Conservation (phyloP, 2,113 vertebrate species). For the Aix galericulata region DNA sequence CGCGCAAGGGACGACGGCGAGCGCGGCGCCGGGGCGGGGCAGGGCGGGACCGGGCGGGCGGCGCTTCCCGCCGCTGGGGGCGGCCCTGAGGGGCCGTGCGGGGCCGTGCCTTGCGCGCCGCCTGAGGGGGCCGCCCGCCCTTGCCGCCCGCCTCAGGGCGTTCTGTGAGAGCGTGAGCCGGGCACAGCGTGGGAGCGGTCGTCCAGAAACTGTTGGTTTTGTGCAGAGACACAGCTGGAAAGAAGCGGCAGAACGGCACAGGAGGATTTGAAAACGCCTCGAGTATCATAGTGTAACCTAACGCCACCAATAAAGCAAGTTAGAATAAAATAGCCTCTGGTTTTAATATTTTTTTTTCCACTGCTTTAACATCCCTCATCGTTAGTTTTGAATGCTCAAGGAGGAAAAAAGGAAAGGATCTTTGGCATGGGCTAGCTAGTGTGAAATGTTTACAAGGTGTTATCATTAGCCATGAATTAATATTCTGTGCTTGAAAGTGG, state of each 20-base stretch:
- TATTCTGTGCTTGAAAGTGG: background rate
- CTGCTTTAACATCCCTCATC: background rate
- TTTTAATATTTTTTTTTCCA: background rate
- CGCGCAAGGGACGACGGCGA: background rate
- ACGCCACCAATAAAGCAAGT: background rate
- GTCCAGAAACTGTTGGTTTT: background rate
- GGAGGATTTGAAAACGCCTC: background rate
- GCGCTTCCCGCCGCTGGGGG: background rate
- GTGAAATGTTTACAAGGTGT: background rate
- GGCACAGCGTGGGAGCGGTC: no score
- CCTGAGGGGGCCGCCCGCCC: fast-evolving
- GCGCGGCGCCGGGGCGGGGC: background rate
- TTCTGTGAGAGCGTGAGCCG: no score
- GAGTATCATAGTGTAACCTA: background rate
- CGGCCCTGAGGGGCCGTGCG: background rate
- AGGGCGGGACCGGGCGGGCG: background rate
- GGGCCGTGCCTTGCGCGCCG: fast-evolving
- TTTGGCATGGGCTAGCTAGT: background rate
- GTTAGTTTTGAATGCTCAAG: background rate
- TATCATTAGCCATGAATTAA: background rate
- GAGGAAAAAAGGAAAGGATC: background rate
- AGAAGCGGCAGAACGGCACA: background rate
- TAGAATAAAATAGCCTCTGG: background rate
- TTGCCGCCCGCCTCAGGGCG: background rate
- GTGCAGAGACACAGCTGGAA: fast-evolving